Base-by-base conservation (phyloP, 2,113 vertebrate genomes). In the Stigmatopora argus region DNA sequence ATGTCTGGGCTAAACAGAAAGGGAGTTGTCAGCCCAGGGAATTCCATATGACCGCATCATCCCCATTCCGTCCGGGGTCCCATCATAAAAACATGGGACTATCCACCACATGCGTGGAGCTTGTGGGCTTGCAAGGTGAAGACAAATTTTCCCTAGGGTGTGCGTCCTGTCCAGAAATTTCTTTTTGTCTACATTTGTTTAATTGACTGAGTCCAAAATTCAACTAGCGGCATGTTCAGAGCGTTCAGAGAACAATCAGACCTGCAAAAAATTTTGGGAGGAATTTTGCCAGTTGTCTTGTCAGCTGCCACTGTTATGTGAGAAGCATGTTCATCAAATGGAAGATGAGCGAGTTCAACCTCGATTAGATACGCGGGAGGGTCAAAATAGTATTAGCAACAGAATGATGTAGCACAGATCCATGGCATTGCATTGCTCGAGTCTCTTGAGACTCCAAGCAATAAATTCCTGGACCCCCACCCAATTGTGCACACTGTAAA, bases 121-220 rank as follows among this genome's bases (percentile, higher is more conserved):
- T 45, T 38, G 55, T 51, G 35, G 69, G 66, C 5, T 70, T 82
- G 23, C 69, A 76, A 76, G 81, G 81, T 82, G 66, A 78, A 49
- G 13, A 45, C n/a, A 49, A 48, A 7, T 6, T 3, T 56, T 4
- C 18, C 6, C 34, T 52, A 18, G 11, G 2, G 11, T 11, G 3
- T 46, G 13, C 13, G 45, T 14, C 11, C 3, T 46, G 3, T 46
- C 12, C 45, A 14, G 45, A 46, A 14, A 46, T 46, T 14, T 46
- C 13, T 12, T 46, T 45, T 46, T 46, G 13, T 46, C 3, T 46
- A 10, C 38, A 41, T 41, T 41, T 41, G 38, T 41, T 8, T 41
- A 8, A 41, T 41, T 41, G 38, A 41, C 38, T 41, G 38, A 41
- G 38, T 8, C 35, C 38, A 41, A 41, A 9, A 7, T 41, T 41